Conservation (phyloP, 2,113 vertebrate genomes). For the Rhinogobius similis region DNA sequence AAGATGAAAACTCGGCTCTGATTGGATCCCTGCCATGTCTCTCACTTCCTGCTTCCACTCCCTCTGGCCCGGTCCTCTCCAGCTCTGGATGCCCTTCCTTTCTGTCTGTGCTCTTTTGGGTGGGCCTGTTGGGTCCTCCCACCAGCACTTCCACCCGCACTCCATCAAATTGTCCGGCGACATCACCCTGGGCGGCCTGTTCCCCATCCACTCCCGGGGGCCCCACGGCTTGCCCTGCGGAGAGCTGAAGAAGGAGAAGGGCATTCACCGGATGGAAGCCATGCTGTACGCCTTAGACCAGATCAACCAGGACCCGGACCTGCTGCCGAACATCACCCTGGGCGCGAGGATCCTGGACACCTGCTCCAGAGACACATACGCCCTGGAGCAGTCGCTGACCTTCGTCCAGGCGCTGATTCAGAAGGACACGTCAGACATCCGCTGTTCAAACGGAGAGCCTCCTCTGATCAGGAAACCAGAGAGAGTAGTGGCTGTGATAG, state of each 20-base stretch:
- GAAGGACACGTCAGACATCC: conserved; percentile 80
- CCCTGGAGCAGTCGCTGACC: conserved; percentile 88
- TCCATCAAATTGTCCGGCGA: conserved; percentile 87
- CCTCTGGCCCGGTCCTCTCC: conserved; percentile 52
- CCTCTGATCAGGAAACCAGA: conserved; percentile 84
- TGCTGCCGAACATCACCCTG: conserved; percentile 88
- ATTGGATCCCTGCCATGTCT: conserved; percentile 9
- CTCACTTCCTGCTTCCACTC: background rate
- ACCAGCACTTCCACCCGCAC: conserved; percentile 77
- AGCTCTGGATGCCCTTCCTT: conserved; percentile 54
- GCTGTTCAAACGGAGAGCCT: conserved; percentile 81
- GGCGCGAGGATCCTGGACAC: conserved; percentile 89
- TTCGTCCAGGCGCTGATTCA: conserved; percentile 89
- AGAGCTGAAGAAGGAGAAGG: conserved; percentile 89
- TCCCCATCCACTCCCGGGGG: conserved; percentile 87
- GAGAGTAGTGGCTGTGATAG: conserved; percentile 86
- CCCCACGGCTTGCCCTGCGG: conserved; percentile 84
- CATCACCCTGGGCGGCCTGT: conserved; percentile 88
- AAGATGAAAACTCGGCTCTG: conserved; percentile 16
- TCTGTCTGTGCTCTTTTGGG: conserved; percentile 55
- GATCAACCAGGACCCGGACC: conserved; percentile 82
- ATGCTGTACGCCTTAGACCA: conserved; percentile 92
- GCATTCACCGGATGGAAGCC: conserved; percentile 90
- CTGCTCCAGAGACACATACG: conserved; percentile 89
- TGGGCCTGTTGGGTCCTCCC: conserved; percentile 45